Evolutionary conservation across 53 echinoderm and acorn worm genomes (phyloP).

Genomic region (Astropecten irregularis): DNA sequence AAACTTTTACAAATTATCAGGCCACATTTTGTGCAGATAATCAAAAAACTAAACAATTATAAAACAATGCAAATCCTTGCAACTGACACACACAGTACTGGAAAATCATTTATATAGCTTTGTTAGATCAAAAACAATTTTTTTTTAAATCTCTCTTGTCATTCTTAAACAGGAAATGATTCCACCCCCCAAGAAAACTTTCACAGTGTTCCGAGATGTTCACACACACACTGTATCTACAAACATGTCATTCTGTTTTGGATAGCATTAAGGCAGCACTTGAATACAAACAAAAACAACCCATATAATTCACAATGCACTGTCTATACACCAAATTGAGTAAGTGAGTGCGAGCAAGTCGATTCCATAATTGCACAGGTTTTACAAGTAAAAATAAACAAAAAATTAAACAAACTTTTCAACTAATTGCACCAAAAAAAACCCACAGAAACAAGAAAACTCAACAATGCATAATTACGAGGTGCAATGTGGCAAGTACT

Average conservation of each 20-base stretch:
- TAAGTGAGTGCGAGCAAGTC: too few species aligned
- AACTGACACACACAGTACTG: constrained; percentile 23
- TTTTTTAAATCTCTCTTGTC: not conserved
- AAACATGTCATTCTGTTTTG: not conserved
- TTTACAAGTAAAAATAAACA: too few species aligned
- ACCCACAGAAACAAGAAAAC: too few species aligned
- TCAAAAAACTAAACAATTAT: not conserved
- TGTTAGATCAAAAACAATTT: not conserved
- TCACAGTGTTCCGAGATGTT: not conserved
- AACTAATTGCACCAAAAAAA: too few species aligned
- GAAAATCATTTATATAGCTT: not conserved
- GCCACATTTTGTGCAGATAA: not conserved
- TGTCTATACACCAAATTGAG: too few species aligned
- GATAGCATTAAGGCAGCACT: not conserved
- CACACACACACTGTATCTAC: not conserved
- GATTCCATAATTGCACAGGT: too few species aligned
- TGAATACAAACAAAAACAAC: too few species aligned
- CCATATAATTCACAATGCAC: too few species aligned
- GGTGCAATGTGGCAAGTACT: too few species aligned
- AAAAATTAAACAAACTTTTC: too few species aligned
- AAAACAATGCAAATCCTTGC: constrained; percentile 28
- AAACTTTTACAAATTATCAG: not conserved
- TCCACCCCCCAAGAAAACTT: too few species aligned
- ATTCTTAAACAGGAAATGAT: not conserved
- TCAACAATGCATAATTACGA: too few species aligned